These are phyloP conservation scores for Onychomys torridus DNA, from an alignment of 2,797 vertebrate genomes.

Conservation along the genomic window DNA sequence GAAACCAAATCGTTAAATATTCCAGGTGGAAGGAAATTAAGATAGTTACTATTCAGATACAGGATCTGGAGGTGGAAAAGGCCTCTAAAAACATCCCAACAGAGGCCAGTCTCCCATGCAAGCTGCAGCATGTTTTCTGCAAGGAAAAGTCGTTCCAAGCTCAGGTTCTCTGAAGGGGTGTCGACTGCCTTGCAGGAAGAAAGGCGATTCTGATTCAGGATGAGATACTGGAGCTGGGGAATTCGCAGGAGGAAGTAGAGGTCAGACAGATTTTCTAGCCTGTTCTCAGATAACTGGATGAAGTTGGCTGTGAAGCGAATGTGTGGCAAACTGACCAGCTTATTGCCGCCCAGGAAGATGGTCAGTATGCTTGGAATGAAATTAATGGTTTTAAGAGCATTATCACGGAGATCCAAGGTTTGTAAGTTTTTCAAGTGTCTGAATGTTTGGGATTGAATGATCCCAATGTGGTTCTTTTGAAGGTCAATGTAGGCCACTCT, in stretches of 20 bases:
- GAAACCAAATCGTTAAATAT: conserved; percentile 90
- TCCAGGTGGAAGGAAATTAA: conserved; percentile 89
- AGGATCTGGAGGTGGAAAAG: conserved; percentile 85
- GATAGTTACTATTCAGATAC: conserved; percentile 88
- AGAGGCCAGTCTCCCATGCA: conserved; percentile 86
- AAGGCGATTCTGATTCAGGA: conserved; percentile 89
- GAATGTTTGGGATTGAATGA: conserved; percentile 87
- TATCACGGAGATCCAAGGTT: conserved; percentile 89
- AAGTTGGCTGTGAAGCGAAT: conserved; percentile 37
- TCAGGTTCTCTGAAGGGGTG: conserved; percentile 75
- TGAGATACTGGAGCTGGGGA: conserved; percentile 82
- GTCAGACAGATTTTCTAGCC: conserved; percentile 86
- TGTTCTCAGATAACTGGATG: conserved; percentile 89
- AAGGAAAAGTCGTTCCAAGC: conserved; percentile 87
- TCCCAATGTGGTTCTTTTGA: conserved; percentile 92
- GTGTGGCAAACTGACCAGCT: conserved; percentile 78
- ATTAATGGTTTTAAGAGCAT: conserved; percentile 88
- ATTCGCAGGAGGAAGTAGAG: conserved; percentile 87
- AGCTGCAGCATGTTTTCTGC: conserved; percentile 88
- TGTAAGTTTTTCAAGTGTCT: conserved; percentile 84
- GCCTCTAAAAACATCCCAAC: conserved; percentile 87
- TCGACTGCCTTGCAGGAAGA: conserved; percentile 84
- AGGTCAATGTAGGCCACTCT: conserved; percentile 88
- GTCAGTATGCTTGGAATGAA: conserved; percentile 84
- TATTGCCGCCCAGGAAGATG: conserved; percentile 89